Base-by-base conservation (phyloP, 1,140 invertebrate species). In the Spodoptera frugiperda region DNA sequence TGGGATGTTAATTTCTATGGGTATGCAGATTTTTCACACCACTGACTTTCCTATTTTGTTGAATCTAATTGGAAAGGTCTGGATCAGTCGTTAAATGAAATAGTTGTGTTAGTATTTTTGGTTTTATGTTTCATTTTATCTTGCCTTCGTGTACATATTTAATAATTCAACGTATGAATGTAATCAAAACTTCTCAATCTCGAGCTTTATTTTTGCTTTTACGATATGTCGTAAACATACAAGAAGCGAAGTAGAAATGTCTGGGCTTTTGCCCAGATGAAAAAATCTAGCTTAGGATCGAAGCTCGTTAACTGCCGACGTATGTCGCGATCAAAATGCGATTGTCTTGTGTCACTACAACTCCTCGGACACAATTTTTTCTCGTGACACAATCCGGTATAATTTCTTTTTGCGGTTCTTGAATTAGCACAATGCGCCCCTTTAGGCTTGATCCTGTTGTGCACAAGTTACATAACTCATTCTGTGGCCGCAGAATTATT, bases 301-400 rank as follows among this genome's bases (percentile, higher is more conserved):
- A 71, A 75, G 39, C 70, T 74, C 39, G 57, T 67, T 73, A 49
- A 79, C 48, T 73, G 25, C 3, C 51, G n/a, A 53, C 51, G 25
- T 48, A 39, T 12, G 67, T 63, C n/a, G 30, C 46, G 21, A 79
- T 79, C 73, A 71, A 65, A 76, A 79, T 78, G 49, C 65, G 78
- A 65, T 72, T 76, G 65, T 76, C 44, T 79, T 79, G 65, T 76
- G 68, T 76, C 51, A 68, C 44, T 61, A 59, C 55, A 55, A 57
- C 44, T 19, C 30, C 4, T 19, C 30, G 21, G 30, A 19, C 9
- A 5, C 46, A 63, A 30, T 75, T 65, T 78, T 74, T 78, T 68
- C 19, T 39, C 63, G n/a, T 25, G 65, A 49, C 21, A 17, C 59
- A 67, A 73, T 44, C 44, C 30, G 17, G 46, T 61, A 49, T 65